Evolutionary conservation across 2,797 vertebrate genomes (phyloP), one percentile per base, ranked within the genome.

Genomic region (Semaprochilodus insignis): DNA sequence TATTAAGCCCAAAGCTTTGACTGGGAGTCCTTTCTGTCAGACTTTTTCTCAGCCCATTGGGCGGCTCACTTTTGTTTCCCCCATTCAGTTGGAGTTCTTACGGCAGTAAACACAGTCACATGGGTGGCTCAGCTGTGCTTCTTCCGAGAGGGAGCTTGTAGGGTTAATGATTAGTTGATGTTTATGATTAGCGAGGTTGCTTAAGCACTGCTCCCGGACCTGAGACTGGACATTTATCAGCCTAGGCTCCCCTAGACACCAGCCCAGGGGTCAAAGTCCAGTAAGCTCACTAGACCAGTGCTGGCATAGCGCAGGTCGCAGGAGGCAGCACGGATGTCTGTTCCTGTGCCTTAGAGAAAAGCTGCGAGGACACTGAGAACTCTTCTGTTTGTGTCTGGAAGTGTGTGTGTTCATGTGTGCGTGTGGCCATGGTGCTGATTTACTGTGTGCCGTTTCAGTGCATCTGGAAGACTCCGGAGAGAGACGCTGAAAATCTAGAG

Each of bases 361-460:
- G 15, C 59, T 40, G 44, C 13, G 40, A 27, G 70, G 34, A 51
- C 6, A 63, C 44, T 71, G 19, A 11, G 19, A 65, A 59, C 34
- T 55, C 21, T 40, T 80, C 36, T 81, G 62, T 74, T 57, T 79
- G 54, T 84, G 66, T 76, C 23, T 83, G 54, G 67, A 57, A 19
- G 44, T 48, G 65, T 77, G n/a, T 40, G 63, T 82, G 40, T 79
- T 88, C 51, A 52, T 63, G 55, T 51, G n/a, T 66, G 8, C 34
- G 27, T 65, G 63, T 90, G 81, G 90, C 86, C 84, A 95, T 95
- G 95, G 91, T 94, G 85, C 88, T 94, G 34, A 88, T 87, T 74
- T 78, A 91, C 88, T 96, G 96, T 91, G 89, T 97, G 86, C 92
- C 96, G 87, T 95, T 96, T 87, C 95, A 95, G 82, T 97, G 97